Base-by-base conservation (phyloP, 2,113 vertebrate genomes). In the Scomber scombrus region DNA sequence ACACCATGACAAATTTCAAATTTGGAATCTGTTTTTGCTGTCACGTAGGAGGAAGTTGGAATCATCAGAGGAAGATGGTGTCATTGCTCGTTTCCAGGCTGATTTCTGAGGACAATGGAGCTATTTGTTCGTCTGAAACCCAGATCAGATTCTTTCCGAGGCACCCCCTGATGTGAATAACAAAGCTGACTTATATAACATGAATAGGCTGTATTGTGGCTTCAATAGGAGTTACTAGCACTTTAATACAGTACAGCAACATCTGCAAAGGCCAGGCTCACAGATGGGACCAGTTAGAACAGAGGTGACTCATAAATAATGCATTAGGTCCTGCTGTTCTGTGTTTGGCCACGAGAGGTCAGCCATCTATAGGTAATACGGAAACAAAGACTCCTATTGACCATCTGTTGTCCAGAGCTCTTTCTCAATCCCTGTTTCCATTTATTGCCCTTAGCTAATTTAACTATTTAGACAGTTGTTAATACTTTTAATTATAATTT, bases 291-390 rank as follows among this genome's bases (percentile, higher is more conserved):
- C 50, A 56, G 71, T 88, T 90, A 82, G 47, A 51, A 15, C 8
- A 18, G 57, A 67, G 65, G 56, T 77, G 80, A 50, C 15, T 54
- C 63, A 78, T 78, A 58, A 78, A 87, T 82, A 69, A 87, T 83
- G n/a, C 29, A 90, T 52, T 2, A 34, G 34, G 12, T 6, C 10
- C 60, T 91, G 83, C 61, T 84, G 55, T 91, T 82, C 75, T 61
- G 12, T 12, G 5, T 84, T 45, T 78, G 68, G 6, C 93, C 95
- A 94, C 74, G 52, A 92, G 95, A 89, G 90, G 94, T 74, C 93
- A 91, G 83, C 55, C 57, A 71, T 34, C 55, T 63, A 71, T 77
- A 58, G 34, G 19, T 65, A 81, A 88, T 71, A 21, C 29, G 34
- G 43, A 19, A 71, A 82, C 64, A 86, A 89, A 80, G 67, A 16